Percentiles rank a stretch among this genome's conserved stretches.
phyloP scores from a whole-genome alignment of 92 coral and sea anemone genomes.

The Pocillopora meandrina region DNA sequence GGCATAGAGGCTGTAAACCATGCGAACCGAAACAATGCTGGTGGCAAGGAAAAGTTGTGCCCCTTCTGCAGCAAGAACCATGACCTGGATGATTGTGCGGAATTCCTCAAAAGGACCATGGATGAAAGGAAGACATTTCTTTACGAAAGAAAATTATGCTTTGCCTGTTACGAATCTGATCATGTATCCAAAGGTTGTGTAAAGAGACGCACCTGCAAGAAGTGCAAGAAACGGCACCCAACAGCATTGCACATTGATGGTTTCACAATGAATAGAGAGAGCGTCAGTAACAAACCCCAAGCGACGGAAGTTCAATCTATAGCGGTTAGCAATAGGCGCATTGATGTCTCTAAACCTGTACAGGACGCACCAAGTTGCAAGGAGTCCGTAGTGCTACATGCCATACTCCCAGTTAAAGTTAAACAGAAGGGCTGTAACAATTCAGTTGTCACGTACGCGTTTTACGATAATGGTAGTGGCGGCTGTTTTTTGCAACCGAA shows the following conservation, averaged over 20 bases:
- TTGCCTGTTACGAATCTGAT: conserved; percentile 52
- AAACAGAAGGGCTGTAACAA: conserved; percentile 14
- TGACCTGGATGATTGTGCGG: neutral
- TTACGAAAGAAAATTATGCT: conserved; percentile 54
- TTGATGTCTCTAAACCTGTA: conserved; percentile 9
- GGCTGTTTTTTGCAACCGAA: conserved; percentile 55
- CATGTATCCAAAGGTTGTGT: conserved; percentile 63
- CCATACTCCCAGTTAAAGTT: conserved; percentile 35
- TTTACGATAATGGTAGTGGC: conserved; percentile 75
- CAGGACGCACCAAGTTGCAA: neutral
- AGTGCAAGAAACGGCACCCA: conserved; percentile 52
- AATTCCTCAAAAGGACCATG: neutral
- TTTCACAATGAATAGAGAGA: neutral
- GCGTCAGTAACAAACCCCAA: neutral
- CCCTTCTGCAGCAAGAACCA: neutral
- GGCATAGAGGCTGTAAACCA: neutral
- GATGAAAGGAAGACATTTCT: neutral
- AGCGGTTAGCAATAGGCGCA: neutral
- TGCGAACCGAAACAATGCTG: neutral
- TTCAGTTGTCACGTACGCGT: conserved; percentile 56
- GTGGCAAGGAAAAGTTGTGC: neutral
- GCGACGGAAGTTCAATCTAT: neutral
- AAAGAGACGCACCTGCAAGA: conserved; percentile 60
- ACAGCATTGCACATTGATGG: conserved; percentile 38
- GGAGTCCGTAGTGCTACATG: conserved; percentile 40